Evolutionary conservation across 1,140 invertebrate genomes (phyloP).

Genomic region (Trichogramma pretiosum): DNA sequence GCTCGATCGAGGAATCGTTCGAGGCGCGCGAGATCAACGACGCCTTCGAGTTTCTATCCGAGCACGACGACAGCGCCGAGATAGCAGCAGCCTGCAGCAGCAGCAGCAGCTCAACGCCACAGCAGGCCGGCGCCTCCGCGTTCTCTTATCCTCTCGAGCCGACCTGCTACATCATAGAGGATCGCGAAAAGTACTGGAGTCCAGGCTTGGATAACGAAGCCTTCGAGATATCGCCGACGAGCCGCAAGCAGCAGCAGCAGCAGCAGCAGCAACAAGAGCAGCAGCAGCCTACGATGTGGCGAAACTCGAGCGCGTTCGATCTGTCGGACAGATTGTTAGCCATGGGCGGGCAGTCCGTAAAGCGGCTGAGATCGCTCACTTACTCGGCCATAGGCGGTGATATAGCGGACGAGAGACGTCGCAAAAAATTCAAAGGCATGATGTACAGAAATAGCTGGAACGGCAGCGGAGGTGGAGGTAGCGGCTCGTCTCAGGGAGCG

Average conservation of each 20-base stretch:
- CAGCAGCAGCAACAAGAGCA: conserved; percentile 1
- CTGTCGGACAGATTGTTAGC: conserved; percentile 8
- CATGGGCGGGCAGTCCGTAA: not conserved
- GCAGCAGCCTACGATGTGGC: conserved; percentile 7
- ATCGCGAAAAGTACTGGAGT: conserved; percentile 1
- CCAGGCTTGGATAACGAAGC: conserved; percentile 19
- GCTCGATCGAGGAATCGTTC: conserved; percentile 25
- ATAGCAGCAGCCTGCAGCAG: conserved; percentile 2
- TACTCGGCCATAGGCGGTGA: conserved; percentile 9
- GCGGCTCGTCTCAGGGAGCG: not conserved
- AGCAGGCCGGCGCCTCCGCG: conserved; percentile 8
- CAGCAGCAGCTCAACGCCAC: conserved; percentile 1
- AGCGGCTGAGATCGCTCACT: conserved; percentile 8
- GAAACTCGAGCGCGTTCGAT: conserved; percentile 22
- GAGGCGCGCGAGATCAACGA: conserved; percentile 34
- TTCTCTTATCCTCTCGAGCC: conserved; percentile 22
- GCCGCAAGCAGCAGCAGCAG: too few relatives aligned
- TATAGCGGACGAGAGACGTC: too few relatives aligned
- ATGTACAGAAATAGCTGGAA: not conserved
- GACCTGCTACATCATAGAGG: conserved; percentile 14
- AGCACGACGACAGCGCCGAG: conserved; percentile 33
- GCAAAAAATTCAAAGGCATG: too few relatives aligned
- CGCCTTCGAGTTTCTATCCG: conserved; percentile 37
- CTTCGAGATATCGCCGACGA: conserved; percentile 20
- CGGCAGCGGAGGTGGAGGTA: not conserved